Base-by-base conservation (phyloP, 2,113 vertebrate genomes). In the Bagarius yarrelli region DNA sequence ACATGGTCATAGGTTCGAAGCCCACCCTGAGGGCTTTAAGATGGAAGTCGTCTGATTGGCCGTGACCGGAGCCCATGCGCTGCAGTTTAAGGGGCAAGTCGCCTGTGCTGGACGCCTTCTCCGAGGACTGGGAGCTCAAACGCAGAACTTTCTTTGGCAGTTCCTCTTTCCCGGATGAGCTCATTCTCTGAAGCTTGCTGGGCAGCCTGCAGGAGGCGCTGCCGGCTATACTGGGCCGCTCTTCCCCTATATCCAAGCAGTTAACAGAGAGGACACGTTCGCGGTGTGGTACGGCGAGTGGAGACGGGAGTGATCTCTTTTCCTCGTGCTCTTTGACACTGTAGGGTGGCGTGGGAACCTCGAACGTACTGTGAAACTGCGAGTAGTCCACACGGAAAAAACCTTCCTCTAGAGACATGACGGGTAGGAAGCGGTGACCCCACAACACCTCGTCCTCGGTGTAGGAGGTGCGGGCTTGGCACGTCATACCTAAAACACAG, bases 351-450 rank as follows among this genome's bases (percentile, higher is more conserved):
- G 95, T 96, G 8, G 94, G 93, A 23, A 96, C 95, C 87, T 96
- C 95, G 44, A 96, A 96, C 0, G 94, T 96, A 83, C 88, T 94
- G 32, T 96, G 95, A 81, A 96, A 96, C 89, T 96, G 95, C 1
- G 95, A 96, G 83, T 96, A 96, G 89, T 96, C 95, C 0, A 96
- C 95, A 0, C 93, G 90, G 90, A 96, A 96, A 63, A 96, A 96
- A 27, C 95, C 95, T 53, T 96, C 95, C 83, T 96, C 95, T 63
- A 96, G 89, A 19, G 95, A 96, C 95, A 96, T 96, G 2, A 96
- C 95, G 0, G 95, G 95, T 15, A 96, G 90, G 88, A 96, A 96
- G 30, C 95, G 92, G 84, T 96, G 95, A 32, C 95, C 95, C 95
- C 95, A 96, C 40, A 96, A 90, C 23, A 96, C 95, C 87, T 96